These are phyloP conservation scores for silkworm (Bombyx mori) DNA, from an alignment of 1,140 invertebrate genomes.

Conservation along the genomic window ASM3026992v2 NC_085122.1:4581501-4582000, in stretches of 20 bases:
- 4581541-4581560: slow-evolving; percentile 46
- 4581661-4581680: slow-evolving; percentile 56
- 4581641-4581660: slow-evolving; percentile 55
- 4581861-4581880: too few species aligned
- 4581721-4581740: slow-evolving; percentile 60
- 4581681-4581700: slow-evolving; percentile 65
- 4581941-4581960: too few species aligned
- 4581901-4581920: too few species aligned
- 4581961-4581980: too few species aligned
- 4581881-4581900: too few species aligned
- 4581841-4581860: too few species aligned
- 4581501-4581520: neutral
- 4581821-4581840: too few species aligned
- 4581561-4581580: slow-evolving; percentile 36
- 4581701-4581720: slow-evolving; percentile 57
- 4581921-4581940: too few species aligned
- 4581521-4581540: neutral
- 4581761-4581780: too few species aligned
- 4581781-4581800: too few species aligned
- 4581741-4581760: slow-evolving; percentile 40
- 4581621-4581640: slow-evolving; percentile 45
- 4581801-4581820: too few species aligned
- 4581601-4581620: slow-evolving; percentile 43
- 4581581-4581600: slow-evolving; percentile 46
- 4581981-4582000: too few species aligned